Conservation (phyloP, 1,140 invertebrate species). For the Dendrolimus punctatus region DNA sequence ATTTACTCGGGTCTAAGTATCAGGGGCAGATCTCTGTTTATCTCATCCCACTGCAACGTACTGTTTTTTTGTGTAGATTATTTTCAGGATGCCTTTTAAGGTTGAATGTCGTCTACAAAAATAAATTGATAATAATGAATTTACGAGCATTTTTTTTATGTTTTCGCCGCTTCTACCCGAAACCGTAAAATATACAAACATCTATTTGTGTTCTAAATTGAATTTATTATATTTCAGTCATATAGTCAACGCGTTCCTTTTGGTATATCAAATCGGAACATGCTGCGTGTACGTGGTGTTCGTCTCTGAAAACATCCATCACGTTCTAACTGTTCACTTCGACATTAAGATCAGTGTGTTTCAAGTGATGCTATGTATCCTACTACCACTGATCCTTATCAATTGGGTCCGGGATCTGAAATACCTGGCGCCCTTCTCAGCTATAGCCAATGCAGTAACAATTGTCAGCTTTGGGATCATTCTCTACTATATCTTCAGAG, state of each 20-base stretch:
- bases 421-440: constrained; percentile 82
- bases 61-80: too few relatives aligned
- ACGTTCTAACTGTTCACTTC: constrained; percentile 71
- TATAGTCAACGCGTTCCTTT: constrained; percentile 79
- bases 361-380: constrained; percentile 73
- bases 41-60: too few relatives aligned
- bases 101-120: too few relatives aligned
- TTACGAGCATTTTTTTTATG: too few relatives aligned
- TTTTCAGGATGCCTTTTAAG: too few relatives aligned
- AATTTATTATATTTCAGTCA: constrained; percentile 62
- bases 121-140: too few relatives aligned
- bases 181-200: too few relatives aligned
- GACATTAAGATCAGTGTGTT: constrained; percentile 43
- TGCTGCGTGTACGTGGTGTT: constrained; percentile 93
- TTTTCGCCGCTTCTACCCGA: too few relatives aligned
- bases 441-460: constrained; percentile 80
- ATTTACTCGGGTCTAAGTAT: too few relatives aligned
- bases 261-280: constrained; percentile 89
- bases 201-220: background rate
- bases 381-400: constrained; percentile 79
- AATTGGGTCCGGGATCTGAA: constrained; percentile 83
- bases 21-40: too few relatives aligned
- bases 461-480: constrained; percentile 78
- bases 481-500: constrained; percentile 79
- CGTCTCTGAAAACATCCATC: constrained; percentile 81